These are phyloP conservation scores for Champsocephalus gunnari DNA, from an alignment of 2,797 vertebrate species.

Conservation along the genomic window DNA sequence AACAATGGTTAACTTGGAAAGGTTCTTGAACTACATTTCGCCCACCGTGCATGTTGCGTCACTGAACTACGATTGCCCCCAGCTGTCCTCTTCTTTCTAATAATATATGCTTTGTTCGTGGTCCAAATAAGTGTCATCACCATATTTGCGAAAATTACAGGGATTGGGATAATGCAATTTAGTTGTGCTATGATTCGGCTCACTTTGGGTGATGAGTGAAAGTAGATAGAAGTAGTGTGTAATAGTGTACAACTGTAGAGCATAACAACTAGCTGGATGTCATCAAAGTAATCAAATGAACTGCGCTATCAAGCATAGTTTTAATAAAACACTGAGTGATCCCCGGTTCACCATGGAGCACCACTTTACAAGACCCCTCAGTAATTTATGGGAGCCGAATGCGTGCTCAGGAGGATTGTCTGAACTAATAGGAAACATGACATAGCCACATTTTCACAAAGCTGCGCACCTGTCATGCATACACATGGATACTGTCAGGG, in stretches of 20 bases:
- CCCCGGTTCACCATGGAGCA: conserved; percentile 29
- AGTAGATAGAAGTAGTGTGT: conserved; percentile 35
- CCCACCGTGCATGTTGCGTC: conserved; percentile 4
- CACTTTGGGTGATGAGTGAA: conserved; percentile 55
- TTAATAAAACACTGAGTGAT: conserved; percentile 64
- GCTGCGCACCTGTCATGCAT: conserved; percentile 33
- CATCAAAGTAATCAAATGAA: conserved; percentile 68
- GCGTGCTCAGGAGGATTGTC: conserved; percentile 2
- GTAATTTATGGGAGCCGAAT: conserved; percentile 43
- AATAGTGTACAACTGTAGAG: conserved; percentile 55
- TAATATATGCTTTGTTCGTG: conserved; percentile 47
- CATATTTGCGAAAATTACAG: conserved; percentile 61
- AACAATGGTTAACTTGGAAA: conserved; percentile 14
- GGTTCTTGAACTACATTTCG: conserved; percentile 16
- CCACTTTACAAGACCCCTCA: conserved; percentile 30
- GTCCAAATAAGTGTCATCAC: conserved; percentile 61
- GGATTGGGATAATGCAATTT: conserved; percentile 64
- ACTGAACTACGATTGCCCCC: conserved; percentile 25
- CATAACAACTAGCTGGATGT: conserved; percentile 57
- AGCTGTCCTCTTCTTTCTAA: conserved; percentile 43
- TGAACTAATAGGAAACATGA: conserved; percentile 36
- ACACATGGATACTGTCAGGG: conserved; percentile 35
- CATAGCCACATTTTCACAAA: conserved; percentile 22
- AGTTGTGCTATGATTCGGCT: conserved; percentile 36
- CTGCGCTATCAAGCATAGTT: conserved; percentile 51